phyloP scores from a whole-genome alignment of 2,113 vertebrate species.

The Eurystomus gularis region DNA sequence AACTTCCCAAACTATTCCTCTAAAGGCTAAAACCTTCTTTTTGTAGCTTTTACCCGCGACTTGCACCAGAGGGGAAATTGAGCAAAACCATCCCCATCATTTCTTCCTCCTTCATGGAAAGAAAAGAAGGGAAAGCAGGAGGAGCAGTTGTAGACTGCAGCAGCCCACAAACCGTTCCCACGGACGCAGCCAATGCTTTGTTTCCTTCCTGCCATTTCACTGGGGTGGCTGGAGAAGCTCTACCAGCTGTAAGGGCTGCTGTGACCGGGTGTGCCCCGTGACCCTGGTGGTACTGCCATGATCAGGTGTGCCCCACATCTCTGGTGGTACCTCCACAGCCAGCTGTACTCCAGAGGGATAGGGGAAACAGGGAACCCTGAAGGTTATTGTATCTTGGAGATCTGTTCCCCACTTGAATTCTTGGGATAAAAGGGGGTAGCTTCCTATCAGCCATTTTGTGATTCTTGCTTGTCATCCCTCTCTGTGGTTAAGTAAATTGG shows the following conservation, averaged over 20 bases:
- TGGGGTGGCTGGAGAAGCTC: background rate
- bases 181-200: background rate
- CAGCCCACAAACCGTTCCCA: background rate
- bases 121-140: background rate
- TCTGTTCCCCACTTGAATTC: background rate
- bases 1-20: background rate
- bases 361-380: background rate
- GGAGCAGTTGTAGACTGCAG: background rate
- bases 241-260: background rate
- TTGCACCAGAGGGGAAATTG: background rate
- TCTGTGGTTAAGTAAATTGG: background rate
- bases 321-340: background rate
- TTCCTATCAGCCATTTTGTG: background rate
- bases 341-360: fast-evolving
- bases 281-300: fast-evolving
- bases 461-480: background rate
- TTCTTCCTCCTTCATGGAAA: background rate
- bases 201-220: background rate
- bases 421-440: background rate
- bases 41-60: background rate
- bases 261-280: fast-evolving
- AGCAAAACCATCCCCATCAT: background rate
- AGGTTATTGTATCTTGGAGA: background rate
- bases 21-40: background rate
- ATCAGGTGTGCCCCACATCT: background rate